Conservation (phyloP, 2,888 invertebrate species). For the Allygus modestus region DNA sequence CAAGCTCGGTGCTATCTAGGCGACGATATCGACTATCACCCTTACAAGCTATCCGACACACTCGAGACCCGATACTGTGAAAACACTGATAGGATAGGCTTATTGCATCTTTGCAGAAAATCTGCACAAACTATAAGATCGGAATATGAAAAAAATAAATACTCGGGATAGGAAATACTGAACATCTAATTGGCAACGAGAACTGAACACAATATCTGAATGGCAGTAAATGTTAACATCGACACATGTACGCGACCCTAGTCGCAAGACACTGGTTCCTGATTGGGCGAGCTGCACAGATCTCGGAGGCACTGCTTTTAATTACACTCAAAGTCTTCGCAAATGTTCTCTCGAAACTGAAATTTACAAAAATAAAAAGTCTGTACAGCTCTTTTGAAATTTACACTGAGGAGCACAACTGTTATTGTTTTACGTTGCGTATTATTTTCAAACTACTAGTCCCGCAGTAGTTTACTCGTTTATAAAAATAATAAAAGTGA, state of each 20-base stretch:
- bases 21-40: not conserved
- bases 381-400: constrained; percentile 27
- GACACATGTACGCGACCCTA: constrained; percentile 31
- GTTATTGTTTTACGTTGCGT: not conserved
- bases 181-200: constrained; percentile 55
- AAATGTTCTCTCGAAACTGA: constrained; percentile 8
- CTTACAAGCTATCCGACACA: constrained; percentile 19
- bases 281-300: constrained; percentile 26
- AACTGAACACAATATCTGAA: constrained; percentile 53
- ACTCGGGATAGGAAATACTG: constrained; percentile 47
- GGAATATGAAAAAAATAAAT: constrained; percentile 19
- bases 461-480: not conserved
- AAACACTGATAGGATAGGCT: not conserved
- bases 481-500: not conserved
- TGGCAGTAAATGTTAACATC: constrained; percentile 44
- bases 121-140: constrained; percentile 29
- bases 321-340: not conserved
- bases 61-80: constrained; percentile 21
- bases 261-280: constrained; percentile 57
- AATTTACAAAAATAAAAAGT: constrained; percentile 11
- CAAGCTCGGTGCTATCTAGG: constrained; percentile 31
- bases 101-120: constrained; percentile 40
- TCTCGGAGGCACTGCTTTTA: constrained; percentile 34
- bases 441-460: not conserved
- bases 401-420: constrained; percentile 25